Evolutionary conservation across 2,113 vertebrate genomes (phyloP).

Genomic region (Larimichthys polyactis): DNA sequence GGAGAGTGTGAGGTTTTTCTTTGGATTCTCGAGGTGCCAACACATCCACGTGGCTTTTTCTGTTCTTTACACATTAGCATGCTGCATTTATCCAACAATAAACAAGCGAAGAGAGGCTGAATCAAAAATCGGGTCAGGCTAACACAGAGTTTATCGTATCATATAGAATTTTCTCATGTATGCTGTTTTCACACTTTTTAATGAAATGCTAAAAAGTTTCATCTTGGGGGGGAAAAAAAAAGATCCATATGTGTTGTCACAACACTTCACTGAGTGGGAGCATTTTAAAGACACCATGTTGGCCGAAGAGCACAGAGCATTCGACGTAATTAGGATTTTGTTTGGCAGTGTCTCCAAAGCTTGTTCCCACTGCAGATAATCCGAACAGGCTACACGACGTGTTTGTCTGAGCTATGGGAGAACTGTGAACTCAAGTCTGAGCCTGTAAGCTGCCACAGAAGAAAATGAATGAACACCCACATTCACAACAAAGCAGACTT

Average conservation of each 20-base stretch:
- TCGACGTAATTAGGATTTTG: slow-evolving; percentile 69
- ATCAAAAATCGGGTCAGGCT: not conserved
- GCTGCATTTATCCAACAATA: no score
- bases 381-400: slow-evolving; percentile 69
- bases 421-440: slow-evolving; percentile 74
- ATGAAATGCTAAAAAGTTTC: not conserved
- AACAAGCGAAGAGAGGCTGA: not conserved
- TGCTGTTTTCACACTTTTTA: not conserved
- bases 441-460: slow-evolving; percentile 66
- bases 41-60: not conserved
- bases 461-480: slow-evolving; percentile 74
- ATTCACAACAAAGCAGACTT: slow-evolving; percentile 58
- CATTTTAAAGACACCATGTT: slow-evolving; percentile 34
- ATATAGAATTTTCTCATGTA: not conserved
- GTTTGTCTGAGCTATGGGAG: slow-evolving; percentile 70
- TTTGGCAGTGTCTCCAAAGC: slow-evolving; percentile 70
- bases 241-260: slow-evolving; percentile 32
- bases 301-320: slow-evolving; percentile 38
- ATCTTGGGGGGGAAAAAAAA: not conserved
- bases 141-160: not conserved
- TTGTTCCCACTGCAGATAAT: slow-evolving; percentile 68
- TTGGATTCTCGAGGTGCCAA: not conserved
- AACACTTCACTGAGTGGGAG: slow-evolving; percentile 20
- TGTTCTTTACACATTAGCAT: not conserved
- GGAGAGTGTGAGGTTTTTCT: not conserved